phyloP scores from a whole-genome alignment of 1,140 invertebrate species.

The Drosophila takahashii region DNA sequence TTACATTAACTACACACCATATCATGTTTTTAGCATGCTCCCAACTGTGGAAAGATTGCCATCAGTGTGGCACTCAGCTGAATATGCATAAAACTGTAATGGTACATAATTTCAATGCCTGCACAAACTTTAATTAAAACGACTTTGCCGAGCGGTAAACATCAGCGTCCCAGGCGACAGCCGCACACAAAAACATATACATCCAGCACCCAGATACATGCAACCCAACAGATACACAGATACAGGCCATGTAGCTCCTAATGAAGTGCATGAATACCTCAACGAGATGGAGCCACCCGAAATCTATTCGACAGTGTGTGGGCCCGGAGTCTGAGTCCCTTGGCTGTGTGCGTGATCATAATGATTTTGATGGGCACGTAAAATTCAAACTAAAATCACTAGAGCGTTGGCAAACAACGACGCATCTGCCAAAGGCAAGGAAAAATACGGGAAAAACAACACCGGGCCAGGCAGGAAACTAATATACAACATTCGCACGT shows the following conservation, averaged over 20 bases:
- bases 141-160: slow-evolving; percentile 69
- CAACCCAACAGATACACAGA: slow-evolving; percentile 18
- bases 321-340: slow-evolving; percentile 4
- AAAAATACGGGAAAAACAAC: slow-evolving; percentile 30
- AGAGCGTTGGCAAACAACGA: slow-evolving; percentile 53
- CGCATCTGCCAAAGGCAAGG: slow-evolving; percentile 30
- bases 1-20: too few relatives aligned
- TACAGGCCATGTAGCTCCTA: slow-evolving; percentile 63
- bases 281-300: slow-evolving; percentile 42
- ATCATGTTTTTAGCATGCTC: not conserved
- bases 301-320: slow-evolving; percentile 18
- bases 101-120: slow-evolving; percentile 72
- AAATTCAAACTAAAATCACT: slow-evolving; percentile 81
- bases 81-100: slow-evolving; percentile 47
- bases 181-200: slow-evolving; percentile 1
- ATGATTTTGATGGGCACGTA: slow-evolving; percentile 81
- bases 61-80: slow-evolving; percentile 13
- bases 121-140: slow-evolving; percentile 79
- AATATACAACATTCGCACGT: slow-evolving; percentile 79
- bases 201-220: slow-evolving; percentile 4
- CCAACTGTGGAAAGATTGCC: not conserved
- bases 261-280: slow-evolving; percentile 81
- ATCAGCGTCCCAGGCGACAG: slow-evolving; percentile 46
- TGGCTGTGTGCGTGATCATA: slow-evolving; percentile 57
- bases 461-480: slow-evolving; percentile 47